These are phyloP conservation scores for Onchidella celtica DNA, from an alignment of 2,888 invertebrate genomes.

Conservation along the genomic window DNA sequence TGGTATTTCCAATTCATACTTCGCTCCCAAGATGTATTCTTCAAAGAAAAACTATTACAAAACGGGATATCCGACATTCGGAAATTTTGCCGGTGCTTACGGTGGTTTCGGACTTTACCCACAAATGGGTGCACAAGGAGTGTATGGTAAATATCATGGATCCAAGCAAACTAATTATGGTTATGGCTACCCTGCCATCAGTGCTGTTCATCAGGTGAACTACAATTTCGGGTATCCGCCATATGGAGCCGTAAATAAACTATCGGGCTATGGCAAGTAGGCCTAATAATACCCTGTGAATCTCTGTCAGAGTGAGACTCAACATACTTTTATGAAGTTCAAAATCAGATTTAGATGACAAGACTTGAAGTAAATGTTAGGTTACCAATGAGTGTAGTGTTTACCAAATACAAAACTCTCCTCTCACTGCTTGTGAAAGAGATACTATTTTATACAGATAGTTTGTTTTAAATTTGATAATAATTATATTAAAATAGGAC, in stretches of 20 bases:
- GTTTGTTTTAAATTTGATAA: no score
- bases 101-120: background rate
- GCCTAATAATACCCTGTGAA: no score
- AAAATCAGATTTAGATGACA: no score
- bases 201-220: background rate
- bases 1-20: background rate
- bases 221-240: background rate
- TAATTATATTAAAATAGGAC: no score
- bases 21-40: background rate
- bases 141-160: background rate
- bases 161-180: background rate
- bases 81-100: background rate
- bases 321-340: background rate
- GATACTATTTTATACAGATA: no score
- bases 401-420: no score
- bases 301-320: no score
- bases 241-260: conserved; percentile 1
- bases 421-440: no score
- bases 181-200: background rate
- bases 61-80: background rate
- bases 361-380: no score
- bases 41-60: background rate
- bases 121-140: background rate
- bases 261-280: background rate
- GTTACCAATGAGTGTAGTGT: no score